phyloP scores from a whole-genome alignment of 2,797 vertebrate species.

The Rhinophrynus dorsalis region DNA sequence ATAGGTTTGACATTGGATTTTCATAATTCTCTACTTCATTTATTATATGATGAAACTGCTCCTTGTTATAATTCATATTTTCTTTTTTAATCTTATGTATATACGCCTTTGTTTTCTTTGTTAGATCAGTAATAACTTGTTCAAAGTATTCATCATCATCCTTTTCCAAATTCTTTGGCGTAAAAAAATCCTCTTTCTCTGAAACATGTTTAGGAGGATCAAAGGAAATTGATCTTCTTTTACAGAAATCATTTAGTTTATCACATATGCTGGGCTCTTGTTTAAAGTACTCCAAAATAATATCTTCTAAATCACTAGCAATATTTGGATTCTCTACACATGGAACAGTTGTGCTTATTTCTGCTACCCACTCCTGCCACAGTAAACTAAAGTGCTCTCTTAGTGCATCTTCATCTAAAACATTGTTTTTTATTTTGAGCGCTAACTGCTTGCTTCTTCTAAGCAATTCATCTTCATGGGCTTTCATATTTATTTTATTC shows the following conservation, averaged over 20 bases:
- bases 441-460: conserved; percentile 50
- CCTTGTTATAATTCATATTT: conserved; percentile 48
- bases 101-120: not conserved
- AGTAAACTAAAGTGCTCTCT: conserved; percentile 45
- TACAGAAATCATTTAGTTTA: not conserved
- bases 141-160: not conserved
- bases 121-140: not conserved
- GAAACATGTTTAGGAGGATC: too few relatives aligned
- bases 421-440: conserved; percentile 40
- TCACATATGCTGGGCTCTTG: not conserved
- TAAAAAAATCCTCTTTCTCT: too few relatives aligned
- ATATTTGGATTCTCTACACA: conserved; percentile 17
- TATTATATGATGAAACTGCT: conserved; percentile 57
- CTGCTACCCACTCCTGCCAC: conserved; percentile 48
- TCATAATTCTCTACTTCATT: conserved; percentile 27
- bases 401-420: conserved; percentile 45
- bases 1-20: not conserved
- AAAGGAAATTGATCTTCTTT: not conserved
- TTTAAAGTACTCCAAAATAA: conserved; percentile 46
- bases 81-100: conserved; percentile 29
- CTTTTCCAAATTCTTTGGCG: fast-evolving
- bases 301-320: conserved; percentile 46
- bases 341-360: conserved; percentile 10
- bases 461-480: conserved; percentile 57
- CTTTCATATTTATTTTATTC: not conserved